A percentile compares a stretch with the other conserved stretches of the same genome.
These are phyloP conservation scores for Agrilus planipennis DNA, from an alignment of 1,140 invertebrate genomes.

Conservation along the genomic window DNA sequence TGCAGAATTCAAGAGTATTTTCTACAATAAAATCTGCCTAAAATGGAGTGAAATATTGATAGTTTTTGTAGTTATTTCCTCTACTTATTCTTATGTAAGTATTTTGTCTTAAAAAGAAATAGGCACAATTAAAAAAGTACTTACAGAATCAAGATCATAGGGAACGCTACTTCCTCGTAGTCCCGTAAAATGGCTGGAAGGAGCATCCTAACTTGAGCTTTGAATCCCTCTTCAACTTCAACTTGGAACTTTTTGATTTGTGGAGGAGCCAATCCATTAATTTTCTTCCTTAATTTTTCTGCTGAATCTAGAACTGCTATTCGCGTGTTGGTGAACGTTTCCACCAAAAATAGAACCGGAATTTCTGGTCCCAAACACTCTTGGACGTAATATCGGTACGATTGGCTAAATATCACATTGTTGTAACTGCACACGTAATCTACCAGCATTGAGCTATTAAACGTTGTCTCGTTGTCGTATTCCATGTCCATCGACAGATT, in stretches of 20 bases:
- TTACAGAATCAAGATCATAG: constrained; percentile 69
- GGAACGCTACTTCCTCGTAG: constrained; percentile 69
- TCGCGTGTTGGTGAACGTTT: constrained; percentile 41
- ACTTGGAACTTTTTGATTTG: constrained; percentile 35
- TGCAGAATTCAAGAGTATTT: too few species aligned
- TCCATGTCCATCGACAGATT: constrained; percentile 23
- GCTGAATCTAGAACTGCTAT: constrained; percentile 44
- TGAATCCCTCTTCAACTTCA: constrained; percentile 39
- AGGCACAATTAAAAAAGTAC: too few species aligned
- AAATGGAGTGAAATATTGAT: too few species aligned
- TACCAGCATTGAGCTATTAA: constrained; percentile 27
- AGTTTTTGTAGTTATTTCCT: too few species aligned
- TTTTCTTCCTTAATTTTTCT: constrained; percentile 19
- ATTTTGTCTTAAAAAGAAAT: too few species aligned
- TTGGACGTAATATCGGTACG: constrained; percentile 44
- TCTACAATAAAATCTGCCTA: too few species aligned
- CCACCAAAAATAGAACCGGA: constrained; percentile 48
- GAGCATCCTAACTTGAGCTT: constrained; percentile 51
- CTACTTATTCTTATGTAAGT: too few species aligned
- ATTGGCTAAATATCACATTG: constrained; percentile 49
- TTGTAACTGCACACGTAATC: constrained; percentile 51
- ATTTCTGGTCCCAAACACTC: constrained; percentile 63
- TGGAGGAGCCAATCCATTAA: constrained; percentile 23
- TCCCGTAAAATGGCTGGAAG: constrained; percentile 66
- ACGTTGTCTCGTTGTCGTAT: constrained; percentile 23